Evolutionary conservation across 2,888 invertebrate genomes (phyloP).

Genomic region (Drosophila mulleri): DNA sequence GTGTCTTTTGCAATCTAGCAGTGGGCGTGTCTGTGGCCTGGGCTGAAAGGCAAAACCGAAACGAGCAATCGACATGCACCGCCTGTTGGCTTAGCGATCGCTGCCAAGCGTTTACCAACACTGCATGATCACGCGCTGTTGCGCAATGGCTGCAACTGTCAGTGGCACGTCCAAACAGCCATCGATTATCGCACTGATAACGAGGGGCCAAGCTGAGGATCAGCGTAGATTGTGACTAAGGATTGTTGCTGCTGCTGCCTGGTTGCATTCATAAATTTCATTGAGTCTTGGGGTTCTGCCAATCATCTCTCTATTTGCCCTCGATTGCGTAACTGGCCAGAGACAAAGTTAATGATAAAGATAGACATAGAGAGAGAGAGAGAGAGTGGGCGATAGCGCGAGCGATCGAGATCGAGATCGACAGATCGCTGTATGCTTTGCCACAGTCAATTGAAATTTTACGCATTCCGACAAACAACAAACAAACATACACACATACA

Average conservation of each 20-base stretch:
- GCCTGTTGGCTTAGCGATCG: conserved; percentile 48
- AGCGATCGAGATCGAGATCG: conserved; percentile 8
- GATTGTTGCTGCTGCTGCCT: conserved; percentile 5
- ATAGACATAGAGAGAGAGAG: conserved; percentile 2
- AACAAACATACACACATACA: conserved; percentile 54
- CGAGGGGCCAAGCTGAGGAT: conserved; percentile 46
- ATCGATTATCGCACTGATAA: conserved; percentile 49
- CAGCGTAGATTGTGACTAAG: conserved; percentile 37
- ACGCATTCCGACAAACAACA: conserved; percentile 79
- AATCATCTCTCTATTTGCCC: conserved; percentile 25
- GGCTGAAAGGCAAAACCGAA: conserved; percentile 52
- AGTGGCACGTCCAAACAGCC: conserved; percentile 69
- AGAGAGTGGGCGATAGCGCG: neutral
- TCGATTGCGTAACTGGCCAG: conserved; percentile 42
- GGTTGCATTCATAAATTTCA: conserved; percentile 3
- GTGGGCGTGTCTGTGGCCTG: conserved; percentile 64
- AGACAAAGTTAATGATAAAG: conserved; percentile 19
- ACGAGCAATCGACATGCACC: conserved; percentile 57
- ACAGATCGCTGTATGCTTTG: conserved; percentile 34
- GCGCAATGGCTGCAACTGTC: conserved; percentile 47
- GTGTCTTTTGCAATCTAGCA: neutral
- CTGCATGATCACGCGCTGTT: conserved; percentile 44
- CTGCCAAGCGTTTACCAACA: conserved; percentile 47
- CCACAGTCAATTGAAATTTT: conserved; percentile 80
- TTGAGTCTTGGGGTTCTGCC: neutral